Base-by-base conservation (phyloP, 35 echinoderm and acorn worm species). In the Apostichopus parvimensis region DNA sequence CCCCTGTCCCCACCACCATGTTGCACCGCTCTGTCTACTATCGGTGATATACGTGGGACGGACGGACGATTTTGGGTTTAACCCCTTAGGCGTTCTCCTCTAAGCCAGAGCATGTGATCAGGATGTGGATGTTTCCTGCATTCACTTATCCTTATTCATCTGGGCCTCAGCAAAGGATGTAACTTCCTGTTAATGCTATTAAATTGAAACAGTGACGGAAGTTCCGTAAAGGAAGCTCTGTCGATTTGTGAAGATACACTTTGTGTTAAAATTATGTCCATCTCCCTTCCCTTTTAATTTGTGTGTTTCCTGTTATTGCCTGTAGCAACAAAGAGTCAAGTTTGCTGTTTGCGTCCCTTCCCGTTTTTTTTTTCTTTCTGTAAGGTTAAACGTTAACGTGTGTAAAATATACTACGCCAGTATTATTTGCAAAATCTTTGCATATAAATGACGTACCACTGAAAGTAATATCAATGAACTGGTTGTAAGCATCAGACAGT, bases 231-330 rank as follows among this genome's bases (percentile, higher is more conserved):
- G 81, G 81, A 84, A 84, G 58, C n/a, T 14, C 55, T 59, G 55
- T 59, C 81, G 81, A 56, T 53, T 59, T 84, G 81, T 84, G 81
- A 55, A 84, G 81, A 57, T 13, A 84, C 12, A 59, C 57, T 84
- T 58, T 9, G 58, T 58, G 81, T 80, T 55, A 80, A 28, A 26
- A 45, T 84, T 58, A 84, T 60, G 81, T 84, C 81, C 81, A 84
- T 58, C 55, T 20, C 57, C 56, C 81, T 84, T 84, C 81, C 81
- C 7, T 59, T 60, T 84, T 59, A 57, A 84, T 84, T 84, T 84
- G 81, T 84, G 81, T 58, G 55, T 84, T 84, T 84, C 81, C 81
- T 84, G 81, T 84, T 84, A 84, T 84, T 84, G 58, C 58, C 34
- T 45, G 12, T 61, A 61, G 58, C 58, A 61, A 8, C 12, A 61